Evolutionary conservation across 2,888 invertebrate species (phyloP).

Genomic region (Asteroscopus sphinx): DNA sequence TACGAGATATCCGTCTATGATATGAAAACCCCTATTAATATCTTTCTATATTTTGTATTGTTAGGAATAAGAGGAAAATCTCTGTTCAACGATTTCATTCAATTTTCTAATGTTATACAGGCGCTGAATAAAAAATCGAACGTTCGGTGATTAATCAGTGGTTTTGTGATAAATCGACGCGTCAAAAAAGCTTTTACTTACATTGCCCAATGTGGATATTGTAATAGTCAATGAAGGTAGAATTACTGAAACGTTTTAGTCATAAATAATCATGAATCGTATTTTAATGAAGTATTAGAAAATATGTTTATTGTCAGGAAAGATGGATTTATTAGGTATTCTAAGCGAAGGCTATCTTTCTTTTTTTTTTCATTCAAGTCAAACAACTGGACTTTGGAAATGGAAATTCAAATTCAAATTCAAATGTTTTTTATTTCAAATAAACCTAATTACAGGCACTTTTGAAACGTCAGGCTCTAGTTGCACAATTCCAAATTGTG

Average conservation of each 20-base stretch:
- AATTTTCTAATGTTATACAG: slow-evolving; percentile 58
- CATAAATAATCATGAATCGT: slow-evolving; percentile 49
- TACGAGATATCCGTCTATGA: slow-evolving; percentile 41
- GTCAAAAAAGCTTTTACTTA: slow-evolving; percentile 68
- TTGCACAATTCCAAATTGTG: no score
- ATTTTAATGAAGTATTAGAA: slow-evolving; percentile 37
- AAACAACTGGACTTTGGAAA: no score
- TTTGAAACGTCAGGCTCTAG: no score
- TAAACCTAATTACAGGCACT: no score
- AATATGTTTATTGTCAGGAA: slow-evolving; percentile 24
- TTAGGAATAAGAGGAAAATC: slow-evolving; percentile 48
- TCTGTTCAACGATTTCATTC: slow-evolving; percentile 55
- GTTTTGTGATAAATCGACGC: slow-evolving; percentile 69
- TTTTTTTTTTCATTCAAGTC: neutral
- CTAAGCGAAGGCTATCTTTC: slow-evolving; percentile 1
- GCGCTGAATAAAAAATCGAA: slow-evolving; percentile 63
- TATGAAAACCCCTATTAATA: slow-evolving; percentile 57
- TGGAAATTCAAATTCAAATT: no score
- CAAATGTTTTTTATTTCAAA: no score
- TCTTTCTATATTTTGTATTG: slow-evolving; percentile 56
- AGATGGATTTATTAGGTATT: slow-evolving; percentile 18
- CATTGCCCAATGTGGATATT: slow-evolving; percentile 55
- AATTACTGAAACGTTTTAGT: slow-evolving; percentile 47
- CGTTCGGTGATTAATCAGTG: slow-evolving; percentile 67
- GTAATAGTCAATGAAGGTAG: slow-evolving; percentile 51